phyloP scores from a whole-genome alignment of 92 coral and sea anemone species.

The Pocillopora grandis region DNA sequence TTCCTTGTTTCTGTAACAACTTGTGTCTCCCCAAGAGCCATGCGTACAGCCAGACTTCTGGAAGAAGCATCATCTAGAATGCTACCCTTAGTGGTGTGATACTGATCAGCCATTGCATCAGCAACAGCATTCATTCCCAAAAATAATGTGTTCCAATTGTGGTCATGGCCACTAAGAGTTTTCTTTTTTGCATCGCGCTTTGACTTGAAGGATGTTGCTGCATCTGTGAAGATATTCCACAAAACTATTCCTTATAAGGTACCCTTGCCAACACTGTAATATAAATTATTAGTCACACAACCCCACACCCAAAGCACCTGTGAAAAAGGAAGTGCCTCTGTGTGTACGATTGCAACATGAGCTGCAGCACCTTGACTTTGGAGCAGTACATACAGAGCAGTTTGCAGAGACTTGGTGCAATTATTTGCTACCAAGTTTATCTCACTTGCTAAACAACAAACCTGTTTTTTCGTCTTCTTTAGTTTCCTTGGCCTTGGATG shows the following conservation, averaged over 20 bases:
- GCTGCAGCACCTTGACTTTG: no score
- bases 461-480: constrained; percentile 45
- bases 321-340: no score
- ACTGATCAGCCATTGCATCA: constrained; percentile 96
- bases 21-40: constrained; percentile 99
- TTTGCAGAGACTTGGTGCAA: no score
- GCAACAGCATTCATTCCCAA: constrained; percentile 96
- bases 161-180: constrained; percentile 78
- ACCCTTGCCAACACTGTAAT: no score
- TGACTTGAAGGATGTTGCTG: constrained; percentile 71
- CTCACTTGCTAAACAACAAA: neutral
- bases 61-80: constrained; percentile 88
- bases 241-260: neutral
- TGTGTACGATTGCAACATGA: no score
- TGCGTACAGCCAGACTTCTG: constrained; percentile 89
- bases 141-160: constrained; percentile 96
- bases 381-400: no score
- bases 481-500: constrained; percentile 84
- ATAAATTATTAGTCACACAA: no score
- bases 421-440: no score
- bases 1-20: constrained; percentile 97
- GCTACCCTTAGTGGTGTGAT: constrained; percentile 87
- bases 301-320: no score
- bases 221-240: neutral
- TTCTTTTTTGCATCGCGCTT: constrained; percentile 78